A percentile compares a stretch with the other conserved stretches of the same genome.
Conservation (phyloP, 2,888 invertebrate genomes). For the Idaea aversata region DNA sequence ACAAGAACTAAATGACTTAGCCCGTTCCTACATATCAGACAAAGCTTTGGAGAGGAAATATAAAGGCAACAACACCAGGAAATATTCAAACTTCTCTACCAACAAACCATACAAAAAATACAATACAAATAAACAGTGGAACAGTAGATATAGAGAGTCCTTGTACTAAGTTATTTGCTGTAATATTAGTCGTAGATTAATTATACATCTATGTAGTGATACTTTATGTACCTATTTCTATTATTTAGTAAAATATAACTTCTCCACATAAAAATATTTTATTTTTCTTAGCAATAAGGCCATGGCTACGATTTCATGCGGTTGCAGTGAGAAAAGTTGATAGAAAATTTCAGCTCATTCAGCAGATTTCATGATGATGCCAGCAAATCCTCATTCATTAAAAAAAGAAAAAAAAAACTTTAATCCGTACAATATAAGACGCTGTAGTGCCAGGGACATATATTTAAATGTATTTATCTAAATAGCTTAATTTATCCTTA, state of each 20-base stretch:
- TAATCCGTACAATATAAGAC: too few relatives aligned
- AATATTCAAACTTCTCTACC: conserved; percentile 12
- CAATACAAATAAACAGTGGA: conserved; percentile 20
- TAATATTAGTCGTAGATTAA: not conserved
- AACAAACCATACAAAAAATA: conserved; percentile 21
- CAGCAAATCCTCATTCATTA: too few relatives aligned
- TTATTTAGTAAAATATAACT: not conserved
- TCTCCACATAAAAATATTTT: not conserved
- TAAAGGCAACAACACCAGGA: conserved; percentile 36
- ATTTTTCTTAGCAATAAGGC: not conserved
- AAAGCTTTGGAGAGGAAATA: conserved; percentile 43
- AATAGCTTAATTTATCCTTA: too few relatives aligned
- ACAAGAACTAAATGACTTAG: conserved; percentile 50
- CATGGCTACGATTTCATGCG: too few relatives aligned
- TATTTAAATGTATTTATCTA: too few relatives aligned
- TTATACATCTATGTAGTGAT: not conserved
- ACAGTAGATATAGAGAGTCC: conserved; percentile 2
- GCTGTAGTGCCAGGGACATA: too few relatives aligned
- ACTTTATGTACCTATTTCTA: not conserved
- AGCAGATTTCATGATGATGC: too few relatives aligned
- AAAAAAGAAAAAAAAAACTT: too few relatives aligned
- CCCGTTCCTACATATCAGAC: conserved; percentile 39
- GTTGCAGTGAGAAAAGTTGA: too few relatives aligned
- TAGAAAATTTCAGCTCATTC: too few relatives aligned
- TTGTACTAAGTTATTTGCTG: not conserved